Evolutionary conservation across 2,888 invertebrate genomes (phyloP).

Genomic region (Lithosia quadra): DNA sequence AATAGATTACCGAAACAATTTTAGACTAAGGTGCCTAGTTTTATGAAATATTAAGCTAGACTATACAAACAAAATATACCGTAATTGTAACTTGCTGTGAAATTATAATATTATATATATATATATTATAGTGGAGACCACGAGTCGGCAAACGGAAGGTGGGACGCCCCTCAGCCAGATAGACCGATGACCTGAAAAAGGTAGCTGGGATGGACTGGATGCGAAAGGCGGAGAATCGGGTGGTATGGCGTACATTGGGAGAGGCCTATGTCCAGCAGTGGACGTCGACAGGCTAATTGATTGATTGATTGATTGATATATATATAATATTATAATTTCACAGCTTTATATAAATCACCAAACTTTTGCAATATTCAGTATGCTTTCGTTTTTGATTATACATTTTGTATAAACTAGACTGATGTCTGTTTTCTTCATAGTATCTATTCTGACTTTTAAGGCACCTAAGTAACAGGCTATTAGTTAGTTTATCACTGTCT

Average conservation of each 20-base stretch:
- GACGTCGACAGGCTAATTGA: too few species aligned
- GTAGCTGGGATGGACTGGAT: too few species aligned
- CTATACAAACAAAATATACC: constrained; percentile 1
- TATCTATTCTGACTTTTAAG: constrained; percentile 40
- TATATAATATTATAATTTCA: neutral
- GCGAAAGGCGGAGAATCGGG: too few species aligned
- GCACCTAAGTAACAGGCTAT: constrained; percentile 49
- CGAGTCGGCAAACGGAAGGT: too few species aligned
- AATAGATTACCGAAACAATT: neutral
- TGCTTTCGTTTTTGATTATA: neutral
- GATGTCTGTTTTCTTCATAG: neutral
- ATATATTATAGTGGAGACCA: too few species aligned
- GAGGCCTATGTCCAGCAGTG: too few species aligned
- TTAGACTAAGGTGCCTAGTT: neutral
- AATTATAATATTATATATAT: too few species aligned
- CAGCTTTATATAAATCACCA: neutral
- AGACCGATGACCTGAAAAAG: too few species aligned
- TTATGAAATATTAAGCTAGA: neutral
- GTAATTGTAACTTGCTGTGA: neutral
- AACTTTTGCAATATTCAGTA: neutral
- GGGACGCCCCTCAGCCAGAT: too few species aligned
- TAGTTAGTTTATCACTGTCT: constrained; percentile 15
- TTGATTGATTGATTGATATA: too few species aligned
- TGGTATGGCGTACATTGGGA: too few species aligned
- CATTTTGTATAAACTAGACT: neutral